Evolutionary conservation across 2,888 invertebrate genomes (phyloP), one percentile per base, ranked within the genome.

Genomic region (Sceliomorpha sp.): DNA sequence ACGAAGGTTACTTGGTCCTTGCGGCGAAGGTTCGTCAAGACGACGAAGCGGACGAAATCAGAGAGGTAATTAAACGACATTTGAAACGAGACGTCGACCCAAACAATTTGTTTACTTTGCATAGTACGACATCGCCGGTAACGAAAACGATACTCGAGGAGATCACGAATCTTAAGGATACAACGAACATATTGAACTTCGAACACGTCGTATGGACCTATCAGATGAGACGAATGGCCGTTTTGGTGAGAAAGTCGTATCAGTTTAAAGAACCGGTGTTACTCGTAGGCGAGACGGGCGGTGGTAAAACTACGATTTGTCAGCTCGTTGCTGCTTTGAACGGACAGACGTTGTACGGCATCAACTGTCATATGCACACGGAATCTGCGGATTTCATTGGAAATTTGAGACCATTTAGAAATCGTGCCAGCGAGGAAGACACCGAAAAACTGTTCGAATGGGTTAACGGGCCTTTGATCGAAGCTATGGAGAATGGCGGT

Each of bases 331-430:
- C 98, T 2, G 91, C 92, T 17, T 90, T 95, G 48, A 92, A 91
- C 66, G 88, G 90, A 0, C 92, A 92, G 50, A 89, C 92, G 50
- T 89, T 99, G 29, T 90, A 94, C 51, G 93, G 95, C 29, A 93
- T 99, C 1, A 99, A 99, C 89, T 99, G 99, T 89, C 99, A 99
- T 83, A 96, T 99, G 94, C 97, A 99, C 83, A 98, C 98, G 0
- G 99, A 99, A 89, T 97, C 98, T 74, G 94, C 98, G 0, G 99
- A 99, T 88, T 99, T 99, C 84, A 90, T 99, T 10, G 99, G 99
- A 31, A 97, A 98, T 10, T 89, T 99, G 5, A 90, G 99, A 73
- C 99, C 99, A 0, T 95, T 96, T 4, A 89, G 97, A 55, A 91
- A 92, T 50, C 91, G 91, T 64, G 89, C 89, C 60, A 86, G 88